Evolutionary conservation across 37 sponge, comb jelly and placozoan species (phyloP).

Genomic region (Chondrosia reniformis): DNA sequence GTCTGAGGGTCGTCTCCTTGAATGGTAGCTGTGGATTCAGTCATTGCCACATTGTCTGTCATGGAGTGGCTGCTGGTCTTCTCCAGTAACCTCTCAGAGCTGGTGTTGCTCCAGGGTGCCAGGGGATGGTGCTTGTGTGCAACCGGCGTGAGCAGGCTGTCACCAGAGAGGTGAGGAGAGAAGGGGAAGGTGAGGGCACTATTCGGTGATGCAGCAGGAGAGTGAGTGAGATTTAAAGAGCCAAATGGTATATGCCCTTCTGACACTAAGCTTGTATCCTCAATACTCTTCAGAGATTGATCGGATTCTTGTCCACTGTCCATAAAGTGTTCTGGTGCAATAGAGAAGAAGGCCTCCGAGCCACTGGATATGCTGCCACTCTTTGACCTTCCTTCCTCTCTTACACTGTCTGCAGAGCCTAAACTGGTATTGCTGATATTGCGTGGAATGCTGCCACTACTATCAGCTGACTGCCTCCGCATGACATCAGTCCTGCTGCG

Average conservation of each 20-base stretch:
- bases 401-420: neutral
- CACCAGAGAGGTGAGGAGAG: slow-evolving; percentile 13
- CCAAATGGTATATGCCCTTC: neutral
- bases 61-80: neutral
- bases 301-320: slow-evolving; percentile 19
- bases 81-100: neutral
- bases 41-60: slow-evolving; percentile 11
- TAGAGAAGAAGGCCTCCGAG: slow-evolving; percentile 10
- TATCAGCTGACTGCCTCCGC: neutral
- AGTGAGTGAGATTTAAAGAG: neutral
- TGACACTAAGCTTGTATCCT: neutral
- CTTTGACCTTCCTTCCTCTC: neutral
- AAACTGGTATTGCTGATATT: neutral
- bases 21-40: slow-evolving; percentile 15
- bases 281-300: slow-evolving; percentile 11
- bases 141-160: slow-evolving; percentile 20
- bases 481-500: neutral
- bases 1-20: slow-evolving; percentile 15
- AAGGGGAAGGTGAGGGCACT: slow-evolving; percentile 14
- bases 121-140: neutral
- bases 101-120: neutral
- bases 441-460: neutral
- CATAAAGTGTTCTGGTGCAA: neutral
- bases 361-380: slow-evolving; percentile 15
- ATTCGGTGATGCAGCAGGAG: neutral